A percentile compares a stretch with the other conserved stretches of the same genome.
Evolutionary conservation across 2,113 vertebrate species (phyloP).

Genomic region (Sorex fumeus): DNA sequence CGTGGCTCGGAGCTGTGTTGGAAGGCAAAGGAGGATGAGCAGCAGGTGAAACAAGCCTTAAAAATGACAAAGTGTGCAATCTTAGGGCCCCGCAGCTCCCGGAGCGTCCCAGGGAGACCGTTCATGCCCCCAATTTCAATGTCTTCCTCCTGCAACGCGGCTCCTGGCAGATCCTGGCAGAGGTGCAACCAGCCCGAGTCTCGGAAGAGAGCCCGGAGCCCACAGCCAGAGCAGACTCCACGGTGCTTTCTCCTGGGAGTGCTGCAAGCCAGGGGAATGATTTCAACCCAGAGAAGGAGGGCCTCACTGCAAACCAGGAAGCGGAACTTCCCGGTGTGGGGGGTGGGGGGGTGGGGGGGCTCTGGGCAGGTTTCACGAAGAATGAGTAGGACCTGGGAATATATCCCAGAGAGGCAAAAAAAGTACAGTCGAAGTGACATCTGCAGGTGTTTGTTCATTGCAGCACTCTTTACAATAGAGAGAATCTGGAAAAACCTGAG

Average conservation of each 20-base stretch:
- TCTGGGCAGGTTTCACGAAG: not conserved
- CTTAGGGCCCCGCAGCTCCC: slow-evolving; percentile 5
- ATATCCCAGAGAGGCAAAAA: too few relatives aligned
- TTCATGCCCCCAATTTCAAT: slow-evolving; percentile 41
- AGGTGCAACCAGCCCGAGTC: not conserved
- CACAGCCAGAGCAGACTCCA: not conserved
- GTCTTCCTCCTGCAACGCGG: slow-evolving; percentile 10
- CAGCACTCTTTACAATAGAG: too few relatives aligned
- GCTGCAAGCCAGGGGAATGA: too few relatives aligned
- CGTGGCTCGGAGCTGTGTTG: too few relatives aligned
- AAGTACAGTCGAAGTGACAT: too few relatives aligned
- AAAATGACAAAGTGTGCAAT: slow-evolving; percentile 31
- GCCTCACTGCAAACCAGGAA: not conserved
- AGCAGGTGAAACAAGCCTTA: slow-evolving; percentile 57
- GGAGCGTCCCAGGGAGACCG: slow-evolving; percentile 11
- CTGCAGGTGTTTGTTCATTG: too few relatives aligned
- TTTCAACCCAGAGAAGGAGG: not conserved
- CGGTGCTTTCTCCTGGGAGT: too few relatives aligned
- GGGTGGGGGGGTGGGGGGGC: too few relatives aligned
- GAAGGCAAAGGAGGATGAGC: slow-evolving; percentile 39
- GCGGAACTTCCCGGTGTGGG: too few relatives aligned
- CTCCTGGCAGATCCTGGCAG: not conserved
- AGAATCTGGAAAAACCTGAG: too few relatives aligned
- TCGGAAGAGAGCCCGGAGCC: too few relatives aligned
- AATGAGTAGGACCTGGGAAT: too few relatives aligned